A percentile compares a stretch with the other conserved stretches of the same genome.
Conservation (phyloP, 2,797 vertebrate species). For the Hapalemur alaotrensis region DNA sequence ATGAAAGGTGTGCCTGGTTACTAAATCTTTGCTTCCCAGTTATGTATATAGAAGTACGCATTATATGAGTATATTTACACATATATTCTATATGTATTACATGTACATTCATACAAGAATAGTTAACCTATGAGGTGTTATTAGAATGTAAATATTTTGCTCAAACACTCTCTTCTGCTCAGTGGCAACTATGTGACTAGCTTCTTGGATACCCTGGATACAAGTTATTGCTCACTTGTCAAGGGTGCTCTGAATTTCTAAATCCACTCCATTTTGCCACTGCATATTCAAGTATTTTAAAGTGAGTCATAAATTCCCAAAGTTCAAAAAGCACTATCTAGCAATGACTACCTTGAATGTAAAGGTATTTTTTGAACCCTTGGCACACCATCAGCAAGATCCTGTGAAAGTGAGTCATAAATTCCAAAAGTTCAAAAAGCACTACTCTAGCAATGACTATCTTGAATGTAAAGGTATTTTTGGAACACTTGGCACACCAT, state of each 20-base stretch:
- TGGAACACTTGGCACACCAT: background rate
- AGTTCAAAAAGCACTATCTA: background rate
- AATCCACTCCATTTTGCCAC: background rate
- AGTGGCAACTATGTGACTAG: background rate
- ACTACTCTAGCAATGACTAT: background rate
- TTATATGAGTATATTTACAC: background rate
- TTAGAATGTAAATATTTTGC: background rate
- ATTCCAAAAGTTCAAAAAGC: slow-evolving; percentile 2
- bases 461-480: background rate
- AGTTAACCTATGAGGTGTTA: background rate
- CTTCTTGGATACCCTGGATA: background rate
- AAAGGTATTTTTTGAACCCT: background rate
- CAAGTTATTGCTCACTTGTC: background rate
- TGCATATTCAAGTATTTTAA: background rate
- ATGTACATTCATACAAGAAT: background rate
- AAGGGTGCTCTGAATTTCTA: background rate
- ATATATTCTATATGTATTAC: background rate
- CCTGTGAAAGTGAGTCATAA: background rate
- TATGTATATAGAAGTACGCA: background rate
- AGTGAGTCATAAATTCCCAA: background rate
- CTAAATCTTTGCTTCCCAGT: background rate
- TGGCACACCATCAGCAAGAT: background rate
- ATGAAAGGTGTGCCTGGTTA: background rate
- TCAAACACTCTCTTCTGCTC: background rate
- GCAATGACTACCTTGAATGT: background rate